Percentiles rank a stretch among this genome's conserved stretches.
Conservation (phyloP, 2,888 invertebrate genomes). For the Tryphoninae sp. region DNA sequence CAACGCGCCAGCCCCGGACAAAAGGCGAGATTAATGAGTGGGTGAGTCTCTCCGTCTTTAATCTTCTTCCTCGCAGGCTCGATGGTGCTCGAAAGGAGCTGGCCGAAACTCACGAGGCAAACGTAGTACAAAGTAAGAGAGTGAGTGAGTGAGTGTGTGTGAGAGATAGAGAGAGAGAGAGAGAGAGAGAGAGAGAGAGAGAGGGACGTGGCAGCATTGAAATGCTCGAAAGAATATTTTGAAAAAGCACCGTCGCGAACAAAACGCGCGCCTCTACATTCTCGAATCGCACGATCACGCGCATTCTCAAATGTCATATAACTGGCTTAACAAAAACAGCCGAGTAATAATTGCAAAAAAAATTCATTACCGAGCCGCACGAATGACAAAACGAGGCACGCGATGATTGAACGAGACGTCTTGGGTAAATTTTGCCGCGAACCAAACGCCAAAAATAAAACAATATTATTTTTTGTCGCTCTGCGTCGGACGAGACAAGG, state of each 20-base stretch:
- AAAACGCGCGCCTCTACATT: conserved; percentile 17
- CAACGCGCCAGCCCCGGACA: conserved; percentile 40
- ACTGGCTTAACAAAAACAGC: conserved; percentile 54
- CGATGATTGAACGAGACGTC: conserved; percentile 30
- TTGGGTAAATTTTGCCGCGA: neutral
- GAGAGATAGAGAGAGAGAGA: conserved; percentile 11
- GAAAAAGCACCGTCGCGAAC: conserved; percentile 47
- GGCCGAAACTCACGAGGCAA: conserved; percentile 42
- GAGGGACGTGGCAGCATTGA: conserved; percentile 4
- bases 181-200: neutral
- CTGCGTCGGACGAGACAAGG: conserved; percentile 8
- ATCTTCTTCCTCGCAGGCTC: conserved; percentile 52
- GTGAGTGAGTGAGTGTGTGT: neutral
- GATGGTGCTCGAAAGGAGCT: conserved; percentile 55
- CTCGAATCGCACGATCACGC: conserved; percentile 41
- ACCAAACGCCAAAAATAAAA: too few species aligned
- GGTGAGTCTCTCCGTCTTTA: conserved; percentile 52
- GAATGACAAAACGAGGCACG: conserved; percentile 26
- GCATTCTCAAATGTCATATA: conserved; percentile 44
- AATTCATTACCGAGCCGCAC: conserved; percentile 1
- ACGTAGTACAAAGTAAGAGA: conserved; percentile 9
- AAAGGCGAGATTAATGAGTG: conserved; percentile 64
- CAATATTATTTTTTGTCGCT: neutral
- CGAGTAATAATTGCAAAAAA: conserved; percentile 10
- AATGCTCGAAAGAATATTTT: conserved; percentile 41